Evolutionary conservation across 2,888 invertebrate species (phyloP), one percentile per base, ranked within the genome.

Genomic region (Sesia apiformis): DNA sequence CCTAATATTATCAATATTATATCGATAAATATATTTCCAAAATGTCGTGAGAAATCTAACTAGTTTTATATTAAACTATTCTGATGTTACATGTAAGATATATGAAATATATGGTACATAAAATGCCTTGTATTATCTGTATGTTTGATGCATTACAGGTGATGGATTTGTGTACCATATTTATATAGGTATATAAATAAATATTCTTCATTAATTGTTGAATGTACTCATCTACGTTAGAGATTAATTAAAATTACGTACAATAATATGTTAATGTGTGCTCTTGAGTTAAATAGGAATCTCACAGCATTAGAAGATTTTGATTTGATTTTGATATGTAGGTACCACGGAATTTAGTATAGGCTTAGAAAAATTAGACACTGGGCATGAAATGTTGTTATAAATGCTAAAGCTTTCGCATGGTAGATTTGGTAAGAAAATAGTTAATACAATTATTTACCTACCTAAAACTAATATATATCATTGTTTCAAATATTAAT

Each of bases 341-440:
- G 56, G 58, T 63, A 62, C 56, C 60, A 66, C 62, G 58, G 61
- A 65, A 63, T 57, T 67, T 57, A 65, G 63, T 67, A 63, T 76
- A 76, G 76, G 64, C 58, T 68, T 80, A 79, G 73, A 67, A 64
- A 70, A 68, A 67, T 52, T 41, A 52, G 49, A 23, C 63, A 71
- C 64, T 62, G 61, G 74, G 83, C 81, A 84, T 82, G 71, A 76
- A 81, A 80, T 84, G 83, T 74, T 73, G 67, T 80, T 80, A 79
- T 73, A 72, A 70, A 76, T 70, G 23, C 23, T 23, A 23, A 23
- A 23, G 23, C 23, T 23, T 23, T 23, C 23, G 23, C 23, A 23
- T 23, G 23, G 23, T 23, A 23, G 23, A 23, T 23, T 23, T 23
- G 23, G 23, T 23, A 23, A 23, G 23, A 23, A 23, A 23, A 23